Conservation (phyloP, 92 coral and sea anemone species). For the Heliopora coerulea region DNA sequence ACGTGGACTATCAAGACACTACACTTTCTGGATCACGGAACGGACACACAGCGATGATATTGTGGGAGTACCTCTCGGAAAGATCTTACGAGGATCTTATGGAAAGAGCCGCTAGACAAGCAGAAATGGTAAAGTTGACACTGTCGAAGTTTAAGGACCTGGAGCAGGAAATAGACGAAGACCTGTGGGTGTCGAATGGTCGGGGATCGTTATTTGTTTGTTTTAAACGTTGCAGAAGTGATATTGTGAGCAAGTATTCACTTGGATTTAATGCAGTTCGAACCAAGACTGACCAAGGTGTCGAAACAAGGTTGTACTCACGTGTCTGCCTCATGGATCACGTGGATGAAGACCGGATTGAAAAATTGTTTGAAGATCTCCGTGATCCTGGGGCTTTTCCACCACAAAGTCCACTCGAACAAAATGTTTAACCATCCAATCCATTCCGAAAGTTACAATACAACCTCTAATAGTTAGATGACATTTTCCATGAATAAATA, state of each 20-base stretch:
- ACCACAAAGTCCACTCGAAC: too few relatives aligned
- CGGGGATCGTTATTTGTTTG: slow-evolving; percentile 19
- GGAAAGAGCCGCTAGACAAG: not conserved
- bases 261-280: not conserved
- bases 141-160: slow-evolving; percentile 1
- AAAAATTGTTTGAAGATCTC: too few relatives aligned
- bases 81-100: not conserved
- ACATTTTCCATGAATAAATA: too few relatives aligned
- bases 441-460: too few relatives aligned
- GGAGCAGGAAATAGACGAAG: not conserved
- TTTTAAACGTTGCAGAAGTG: not conserved
- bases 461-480: too few relatives aligned
- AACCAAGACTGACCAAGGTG: not conserved
- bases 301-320: too few relatives aligned
- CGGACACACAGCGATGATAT: slow-evolving; percentile 2
- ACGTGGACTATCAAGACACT: not conserved
- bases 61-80: slow-evolving; percentile 15
- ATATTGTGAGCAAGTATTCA: slow-evolving; percentile 11
- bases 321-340: too few relatives aligned
- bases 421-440: too few relatives aligned
- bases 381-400: too few relatives aligned
- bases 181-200: slow-evolving; percentile 13
- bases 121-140: not conserved
- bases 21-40: slow-evolving; percentile 3
- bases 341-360: too few relatives aligned